phyloP scores from a whole-genome alignment of 1,140 invertebrate species.

The Anastrepha obliqua region DNA sequence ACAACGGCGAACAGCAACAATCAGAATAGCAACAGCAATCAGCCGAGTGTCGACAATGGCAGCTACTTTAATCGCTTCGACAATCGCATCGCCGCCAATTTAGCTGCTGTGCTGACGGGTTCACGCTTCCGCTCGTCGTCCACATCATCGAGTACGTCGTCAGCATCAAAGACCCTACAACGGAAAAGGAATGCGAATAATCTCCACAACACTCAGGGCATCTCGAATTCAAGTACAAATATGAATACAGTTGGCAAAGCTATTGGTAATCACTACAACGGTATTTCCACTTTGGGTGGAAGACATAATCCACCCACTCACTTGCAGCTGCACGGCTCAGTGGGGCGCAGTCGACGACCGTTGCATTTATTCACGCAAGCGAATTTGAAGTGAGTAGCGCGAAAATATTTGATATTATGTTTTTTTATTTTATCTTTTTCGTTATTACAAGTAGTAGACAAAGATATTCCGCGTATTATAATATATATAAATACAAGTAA shows the following conservation, averaged over 20 bases:
- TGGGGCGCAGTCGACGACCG: slow-evolving; percentile 65
- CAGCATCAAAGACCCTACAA: not conserved
- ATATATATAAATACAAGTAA: not conserved
- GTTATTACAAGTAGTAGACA: not conserved
- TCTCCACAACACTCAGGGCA: not conserved
- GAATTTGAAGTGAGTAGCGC: slow-evolving; percentile 70
- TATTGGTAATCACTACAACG: not conserved
- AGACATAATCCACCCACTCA: slow-evolving; percentile 50
- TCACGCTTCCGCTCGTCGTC: slow-evolving; percentile 67
- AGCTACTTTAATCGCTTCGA: slow-evolving; percentile 71
- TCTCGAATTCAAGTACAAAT: slow-evolving; percentile 49
- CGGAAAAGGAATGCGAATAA: not conserved
- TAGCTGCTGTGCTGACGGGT: slow-evolving; percentile 67
- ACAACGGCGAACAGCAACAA: slow-evolving; percentile 59
- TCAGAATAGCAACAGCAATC: slow-evolving; percentile 59
- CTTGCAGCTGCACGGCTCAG: slow-evolving; percentile 57
- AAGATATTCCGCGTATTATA: not conserved
- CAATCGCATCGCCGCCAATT: slow-evolving; percentile 70
- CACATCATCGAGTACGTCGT: not conserved
- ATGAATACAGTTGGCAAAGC: slow-evolving; percentile 13
- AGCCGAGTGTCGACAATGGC: slow-evolving; percentile 56
- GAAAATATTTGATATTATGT: not conserved
- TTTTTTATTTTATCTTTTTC: not conserved
- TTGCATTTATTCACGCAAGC: slow-evolving; percentile 68
- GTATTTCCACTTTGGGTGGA: slow-evolving; percentile 27